A percentile compares a stretch with the other conserved stretches of the same genome.
These are phyloP conservation scores for Brachionus rubens DNA, from an alignment of 1,140 invertebrate species.

Conservation along the genomic window DNA sequence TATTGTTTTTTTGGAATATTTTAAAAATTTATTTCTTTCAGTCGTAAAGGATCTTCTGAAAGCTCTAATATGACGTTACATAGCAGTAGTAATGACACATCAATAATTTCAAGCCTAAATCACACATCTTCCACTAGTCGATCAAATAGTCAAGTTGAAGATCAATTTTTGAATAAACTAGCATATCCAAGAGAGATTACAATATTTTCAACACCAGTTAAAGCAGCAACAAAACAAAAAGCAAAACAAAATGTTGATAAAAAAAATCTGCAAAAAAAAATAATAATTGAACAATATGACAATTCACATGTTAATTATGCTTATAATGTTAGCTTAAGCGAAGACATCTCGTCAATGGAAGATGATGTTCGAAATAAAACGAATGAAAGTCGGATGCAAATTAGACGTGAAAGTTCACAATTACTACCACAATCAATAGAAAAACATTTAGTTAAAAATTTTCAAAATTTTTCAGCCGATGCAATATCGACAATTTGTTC, in stretches of 20 bases:
- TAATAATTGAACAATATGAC: not conserved
- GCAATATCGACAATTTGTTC: not conserved
- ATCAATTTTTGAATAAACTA: constrained; percentile 11
- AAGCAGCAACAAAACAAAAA: not conserved
- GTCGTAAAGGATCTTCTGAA: not conserved
- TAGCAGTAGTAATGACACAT: constrained; percentile 11
- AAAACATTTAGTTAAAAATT: constrained; percentile 33
- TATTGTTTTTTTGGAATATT: not conserved
- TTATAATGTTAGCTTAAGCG: constrained; percentile 11
- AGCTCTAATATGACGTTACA: constrained; percentile 3
- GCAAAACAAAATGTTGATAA: not conserved
- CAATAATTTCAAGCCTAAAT: constrained; percentile 20
- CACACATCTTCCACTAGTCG: not conserved
- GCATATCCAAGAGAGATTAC: constrained; percentile 29
- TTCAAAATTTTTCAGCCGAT: constrained; percentile 15
- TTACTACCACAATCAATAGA: constrained; percentile 21
- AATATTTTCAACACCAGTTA: constrained; percentile 26
- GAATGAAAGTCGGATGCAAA: not conserved
- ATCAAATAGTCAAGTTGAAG: constrained; percentile 21
- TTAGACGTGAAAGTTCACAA: constrained; percentile 13
- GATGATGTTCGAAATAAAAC: too few species aligned
- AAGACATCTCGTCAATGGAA: not conserved
- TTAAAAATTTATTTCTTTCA: not conserved
- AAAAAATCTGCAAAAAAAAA: not conserved
- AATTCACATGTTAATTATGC: constrained; percentile 31